Evolutionary conservation across 2,888 invertebrate species (phyloP), one percentile per base, ranked within the genome.

Genomic region (Hyppa rectilinea): DNA sequence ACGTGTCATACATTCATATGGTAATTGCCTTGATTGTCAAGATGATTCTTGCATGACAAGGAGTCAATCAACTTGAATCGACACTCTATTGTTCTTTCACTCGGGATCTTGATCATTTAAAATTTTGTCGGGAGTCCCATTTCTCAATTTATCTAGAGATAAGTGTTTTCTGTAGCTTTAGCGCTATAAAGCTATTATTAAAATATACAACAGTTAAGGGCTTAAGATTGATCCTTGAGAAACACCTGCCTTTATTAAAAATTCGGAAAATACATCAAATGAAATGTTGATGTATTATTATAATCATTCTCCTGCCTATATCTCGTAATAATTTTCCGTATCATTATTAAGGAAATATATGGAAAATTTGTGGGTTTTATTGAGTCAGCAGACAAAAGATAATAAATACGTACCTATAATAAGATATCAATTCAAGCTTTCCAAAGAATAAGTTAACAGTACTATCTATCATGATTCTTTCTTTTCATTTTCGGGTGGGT

Each of bases 21-120:
- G 36, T 60, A 26, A 45, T 75, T 52, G 40, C 14, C 77, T 71
- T 60, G 68, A 60, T 55, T 72, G 61, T 55, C 60, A 64, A 53
- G 40, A 62, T 59, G 47, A 62, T 77, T 58, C 10, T 23, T 50
- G 52, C 52, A 49, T 47, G 47, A 56, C 68, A 55, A 40, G 53
- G 43, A 66, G 59, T 53, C 55, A 60, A 66, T 76, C 55, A 58
- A 43, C 58, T 53, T 34, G 45, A 34, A 34, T 78, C 36, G 40
- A 67, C 55, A 53, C 34, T n/a, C n/a, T 43, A 43, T 60, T 55
- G 29, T 61, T 59, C 36, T 58, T 70, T 65, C 23, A 31, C 12
- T 77, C 4, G 52, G 23, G 53, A 60, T 59, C 5, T 38, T 12
- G 3, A 23, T 47, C n/a, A n/a, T 14, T 34, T n/a, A 26, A 58